Evolutionary conservation across 2,888 invertebrate genomes (phyloP).

Genomic region (Lymantria dispar): DNA sequence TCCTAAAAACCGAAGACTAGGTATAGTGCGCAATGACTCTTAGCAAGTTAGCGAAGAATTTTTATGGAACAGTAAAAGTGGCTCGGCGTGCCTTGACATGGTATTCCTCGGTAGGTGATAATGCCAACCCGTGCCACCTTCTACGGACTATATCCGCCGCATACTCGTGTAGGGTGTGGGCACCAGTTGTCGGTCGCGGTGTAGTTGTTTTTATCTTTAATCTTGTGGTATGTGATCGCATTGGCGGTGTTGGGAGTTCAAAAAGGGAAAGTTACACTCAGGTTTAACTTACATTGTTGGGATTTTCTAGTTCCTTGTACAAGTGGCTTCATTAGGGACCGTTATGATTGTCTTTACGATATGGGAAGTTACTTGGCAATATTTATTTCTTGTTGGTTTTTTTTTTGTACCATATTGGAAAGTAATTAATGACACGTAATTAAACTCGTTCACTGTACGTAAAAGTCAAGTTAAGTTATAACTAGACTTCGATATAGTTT

Average conservation of each 20-base stretch:
- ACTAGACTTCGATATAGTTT: no score
- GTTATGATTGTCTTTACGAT: neutral
- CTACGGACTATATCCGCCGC: no score
- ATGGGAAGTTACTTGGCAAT: neutral
- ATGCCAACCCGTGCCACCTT: conserved; percentile 3
- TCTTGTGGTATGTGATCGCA: neutral
- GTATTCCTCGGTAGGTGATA: conserved; percentile 9
- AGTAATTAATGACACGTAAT: no score
- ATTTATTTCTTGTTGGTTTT: no score
- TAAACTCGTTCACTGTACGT: no score
- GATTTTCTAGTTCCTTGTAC: neutral
- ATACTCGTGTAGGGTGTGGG: conserved; percentile 4
- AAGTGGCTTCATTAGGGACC: neutral
- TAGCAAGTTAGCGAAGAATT: neutral
- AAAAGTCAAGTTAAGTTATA: no score
- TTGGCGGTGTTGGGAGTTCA: neutral
- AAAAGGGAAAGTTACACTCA: neutral
- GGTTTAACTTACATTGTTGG: conserved; percentile 1
- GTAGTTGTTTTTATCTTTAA: neutral
- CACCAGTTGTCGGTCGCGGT: conserved; percentile 3
- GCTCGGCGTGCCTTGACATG: conserved; percentile 7
- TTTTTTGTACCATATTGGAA: no score
- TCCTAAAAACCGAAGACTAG: neutral
- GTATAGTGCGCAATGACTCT: neutral
- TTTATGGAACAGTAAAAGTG: conserved; percentile 8